A percentile compares a stretch with the other conserved stretches of the same genome.
Evolutionary conservation across 2,888 invertebrate species (phyloP).

Genomic region (Dynastes tityus): DNA sequence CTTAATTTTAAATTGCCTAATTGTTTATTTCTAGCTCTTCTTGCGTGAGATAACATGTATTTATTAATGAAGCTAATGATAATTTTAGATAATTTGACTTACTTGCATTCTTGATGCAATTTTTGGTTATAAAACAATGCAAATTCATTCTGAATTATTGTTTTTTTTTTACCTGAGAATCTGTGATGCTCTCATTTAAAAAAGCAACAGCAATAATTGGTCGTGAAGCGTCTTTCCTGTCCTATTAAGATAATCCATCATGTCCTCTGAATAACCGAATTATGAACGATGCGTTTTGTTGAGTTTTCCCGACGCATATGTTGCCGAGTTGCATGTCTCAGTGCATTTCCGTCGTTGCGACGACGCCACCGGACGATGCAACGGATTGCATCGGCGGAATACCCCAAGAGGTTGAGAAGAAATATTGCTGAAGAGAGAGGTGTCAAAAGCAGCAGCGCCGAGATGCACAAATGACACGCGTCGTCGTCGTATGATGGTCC

Average conservation of each 20-base stretch:
- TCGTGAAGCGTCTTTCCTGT: conserved; percentile 45
- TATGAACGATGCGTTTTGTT: conserved; percentile 35
- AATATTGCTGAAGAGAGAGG: conserved; percentile 38
- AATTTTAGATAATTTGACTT: too few relatives aligned
- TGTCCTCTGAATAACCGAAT: conserved; percentile 53
- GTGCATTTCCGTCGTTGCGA: conserved; percentile 36
- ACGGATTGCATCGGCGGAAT: conserved; percentile 54
- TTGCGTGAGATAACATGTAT: too few relatives aligned
- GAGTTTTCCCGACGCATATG: conserved; percentile 52
- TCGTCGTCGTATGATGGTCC: conserved; percentile 37
- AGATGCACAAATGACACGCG: conserved; percentile 59
- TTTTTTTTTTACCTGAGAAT: conserved; percentile 56
- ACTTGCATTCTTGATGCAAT: too few relatives aligned
- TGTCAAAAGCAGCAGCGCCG: conserved; percentile 55
- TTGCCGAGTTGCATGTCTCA: conserved; percentile 29
- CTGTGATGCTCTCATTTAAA: conserved; percentile 58
- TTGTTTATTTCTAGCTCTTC: too few relatives aligned
- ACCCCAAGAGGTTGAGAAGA: conserved; percentile 51
- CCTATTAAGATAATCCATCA: conserved; percentile 54
- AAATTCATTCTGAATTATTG: background rate
- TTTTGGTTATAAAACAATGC: background rate
- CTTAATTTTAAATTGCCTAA: too few relatives aligned
- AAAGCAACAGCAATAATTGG: conserved; percentile 52
- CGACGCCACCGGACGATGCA: conserved; percentile 9
- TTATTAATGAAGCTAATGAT: too few relatives aligned